Evolutionary conservation across 2,113 vertebrate genomes (phyloP), one percentile per base, ranked within the genome.

Genomic region (Channa argus): DNA sequence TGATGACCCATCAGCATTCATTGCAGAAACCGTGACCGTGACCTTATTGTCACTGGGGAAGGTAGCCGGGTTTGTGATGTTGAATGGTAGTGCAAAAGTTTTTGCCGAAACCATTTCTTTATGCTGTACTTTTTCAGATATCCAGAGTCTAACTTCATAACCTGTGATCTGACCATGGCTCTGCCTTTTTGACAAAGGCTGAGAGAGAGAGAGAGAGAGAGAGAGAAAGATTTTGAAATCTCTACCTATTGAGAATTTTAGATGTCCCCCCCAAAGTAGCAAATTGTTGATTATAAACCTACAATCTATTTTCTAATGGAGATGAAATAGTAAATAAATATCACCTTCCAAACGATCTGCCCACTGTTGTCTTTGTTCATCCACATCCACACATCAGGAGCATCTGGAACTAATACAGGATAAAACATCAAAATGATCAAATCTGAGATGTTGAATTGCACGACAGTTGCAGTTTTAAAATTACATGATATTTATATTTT

Each of bases 281-380:
- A 71, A 63, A 9, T 0, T 5, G 24, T 5, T 38, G 12, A 24
- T 33, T 34, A 3, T 39, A 41, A 7, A 7, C 1, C 6, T 4
- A 5, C 4, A 63, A 33, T 47, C 2, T 46, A 12, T 1, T 1
- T 24, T 24, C 24, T 24, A 56, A 71, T 34, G 5, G 49, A 67
- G 43, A n/a, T 58, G 38, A 82, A 59, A 62, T 10, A 52, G 38
- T 1, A 39, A 12, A 51, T 2, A 46, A 59, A 38, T 51, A 62
- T 49, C 58, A 95, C 94, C 89, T 94, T 95, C 94, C 94, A 95
- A 51, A 93, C 0, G 43, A 95, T 37, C 38, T 50, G 74, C 3
- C 88, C 91, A 5, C 84, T 86, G 61, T 83, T 66, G 69, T 92
- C 83, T 65, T 44, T 71, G 69, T 87, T 87, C 69, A 89, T 88